phyloP scores from a whole-genome alignment of 2,888 invertebrate genomes.

The Tethea ocularis region DNA sequence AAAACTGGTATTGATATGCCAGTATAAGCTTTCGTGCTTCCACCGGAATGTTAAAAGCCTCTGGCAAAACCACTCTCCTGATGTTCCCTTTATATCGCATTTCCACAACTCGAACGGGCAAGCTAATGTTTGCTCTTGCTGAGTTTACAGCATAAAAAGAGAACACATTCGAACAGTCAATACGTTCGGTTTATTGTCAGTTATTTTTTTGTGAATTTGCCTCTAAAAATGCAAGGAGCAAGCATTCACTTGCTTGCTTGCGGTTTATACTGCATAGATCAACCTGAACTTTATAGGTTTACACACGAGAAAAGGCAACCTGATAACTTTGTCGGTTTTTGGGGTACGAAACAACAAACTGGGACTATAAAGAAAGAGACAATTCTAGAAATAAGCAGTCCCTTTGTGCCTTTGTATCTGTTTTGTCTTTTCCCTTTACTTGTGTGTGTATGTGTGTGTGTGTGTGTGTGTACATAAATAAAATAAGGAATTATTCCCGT shows the following conservation, averaged over 20 bases:
- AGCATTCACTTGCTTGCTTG: neutral
- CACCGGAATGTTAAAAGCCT: constrained; percentile 48
- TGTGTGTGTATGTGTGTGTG: too few species aligned
- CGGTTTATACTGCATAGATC: neutral
- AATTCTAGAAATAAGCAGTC: too few species aligned
- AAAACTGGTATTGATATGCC: neutral
- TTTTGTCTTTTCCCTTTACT: too few species aligned
- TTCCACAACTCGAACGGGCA: constrained; percentile 21
- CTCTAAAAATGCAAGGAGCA: neutral
- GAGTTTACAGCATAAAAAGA: constrained; percentile 23
- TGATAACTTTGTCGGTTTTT: too few species aligned
- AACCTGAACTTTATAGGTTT: too few species aligned
- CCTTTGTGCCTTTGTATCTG: too few species aligned
- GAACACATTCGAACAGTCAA: constrained; percentile 9
- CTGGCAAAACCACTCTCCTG: constrained; percentile 33
- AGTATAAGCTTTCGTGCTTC: constrained; percentile 26
- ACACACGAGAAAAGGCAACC: too few species aligned
- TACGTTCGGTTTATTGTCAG: constrained; percentile 6
- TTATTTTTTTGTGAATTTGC: neutral
- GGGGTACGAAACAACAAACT: too few species aligned
- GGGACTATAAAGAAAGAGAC: too few species aligned
- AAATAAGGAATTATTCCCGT: too few species aligned
- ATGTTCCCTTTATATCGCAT: constrained; percentile 39
- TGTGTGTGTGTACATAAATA: too few species aligned
- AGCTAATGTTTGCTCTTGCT: constrained; percentile 37